Percentiles rank a stretch among this genome's conserved stretches.
Conservation (phyloP, 2,888 invertebrate genomes). For the Mythimna loreyi region DNA sequence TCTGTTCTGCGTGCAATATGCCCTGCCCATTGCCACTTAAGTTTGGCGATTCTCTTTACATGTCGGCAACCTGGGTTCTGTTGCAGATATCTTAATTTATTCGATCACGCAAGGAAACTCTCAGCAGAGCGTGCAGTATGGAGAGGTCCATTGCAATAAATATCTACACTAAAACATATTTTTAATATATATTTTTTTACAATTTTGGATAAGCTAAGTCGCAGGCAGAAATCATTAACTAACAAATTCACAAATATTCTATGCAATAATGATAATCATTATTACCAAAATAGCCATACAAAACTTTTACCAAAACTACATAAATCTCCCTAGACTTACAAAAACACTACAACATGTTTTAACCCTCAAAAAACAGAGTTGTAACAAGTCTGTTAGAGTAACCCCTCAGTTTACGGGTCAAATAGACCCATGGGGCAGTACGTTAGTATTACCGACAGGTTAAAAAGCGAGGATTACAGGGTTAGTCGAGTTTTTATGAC, state of each 20-base stretch:
- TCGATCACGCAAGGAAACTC: no score
- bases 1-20: no score
- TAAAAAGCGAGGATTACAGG: constrained; percentile 54
- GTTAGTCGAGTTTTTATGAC: constrained; percentile 58
- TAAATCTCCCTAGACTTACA: constrained; percentile 4
- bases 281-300: background rate
- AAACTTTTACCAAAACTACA: background rate
- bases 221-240: no score
- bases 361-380: constrained; percentile 31
- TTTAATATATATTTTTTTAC: no score
- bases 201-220: no score
- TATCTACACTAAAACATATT: no score
- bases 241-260: background rate
- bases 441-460: constrained; percentile 51
- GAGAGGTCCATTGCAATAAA: no score
- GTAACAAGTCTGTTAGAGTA: constrained; percentile 41
- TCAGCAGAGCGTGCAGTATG: no score
- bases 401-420: constrained; percentile 57
- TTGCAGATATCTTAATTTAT: no score
- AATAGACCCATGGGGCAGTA: constrained; percentile 54
- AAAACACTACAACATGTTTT: constrained; percentile 2
- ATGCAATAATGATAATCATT: background rate
- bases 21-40: no score
- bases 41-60: no score
- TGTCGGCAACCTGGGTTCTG: no score